Conservation (phyloP, 2,797 vertebrate genomes). For the Pagetopsis macropterus region DNA sequence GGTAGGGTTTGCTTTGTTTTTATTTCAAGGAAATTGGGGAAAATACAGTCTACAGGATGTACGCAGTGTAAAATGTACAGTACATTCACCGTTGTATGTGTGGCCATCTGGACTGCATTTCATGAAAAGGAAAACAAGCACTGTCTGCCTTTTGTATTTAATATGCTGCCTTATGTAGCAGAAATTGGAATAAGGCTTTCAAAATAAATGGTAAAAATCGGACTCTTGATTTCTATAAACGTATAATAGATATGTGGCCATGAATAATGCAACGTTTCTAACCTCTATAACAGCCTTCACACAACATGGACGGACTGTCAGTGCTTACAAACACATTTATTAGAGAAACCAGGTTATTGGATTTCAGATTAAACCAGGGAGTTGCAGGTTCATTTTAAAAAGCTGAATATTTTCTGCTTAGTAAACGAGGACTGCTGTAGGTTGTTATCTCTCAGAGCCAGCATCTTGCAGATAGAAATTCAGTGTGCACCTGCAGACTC, state of each 20-base stretch:
- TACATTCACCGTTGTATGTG: slow-evolving; percentile 18
- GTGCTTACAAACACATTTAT: slow-evolving; percentile 30
- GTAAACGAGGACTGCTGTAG: slow-evolving; percentile 44
- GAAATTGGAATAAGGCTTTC: background rate
- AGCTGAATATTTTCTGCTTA: slow-evolving; percentile 29
- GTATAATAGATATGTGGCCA: slow-evolving; percentile 6
- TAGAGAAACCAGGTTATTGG: slow-evolving; percentile 13
- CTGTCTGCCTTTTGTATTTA: background rate
- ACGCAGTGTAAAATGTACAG: slow-evolving; percentile 11
- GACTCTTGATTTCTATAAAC: background rate
- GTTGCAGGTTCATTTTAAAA: slow-evolving; percentile 41
- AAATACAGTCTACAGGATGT: slow-evolving; percentile 1
- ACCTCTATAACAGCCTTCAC: slow-evolving; percentile 4
- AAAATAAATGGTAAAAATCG: slow-evolving; percentile 1
- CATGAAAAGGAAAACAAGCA: slow-evolving; percentile 12
- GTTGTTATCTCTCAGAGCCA: slow-evolving; percentile 59
- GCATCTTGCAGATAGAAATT: slow-evolving; percentile 48
- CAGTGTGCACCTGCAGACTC: slow-evolving; percentile 17
- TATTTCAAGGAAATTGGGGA: background rate
- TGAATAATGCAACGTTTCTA: slow-evolving; percentile 7
- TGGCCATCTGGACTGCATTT: slow-evolving; percentile 20
- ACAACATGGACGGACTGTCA: slow-evolving; percentile 13
- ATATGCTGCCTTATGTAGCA: background rate
- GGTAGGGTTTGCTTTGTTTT: background rate
- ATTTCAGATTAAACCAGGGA: slow-evolving; percentile 34